Base-by-base conservation (phyloP, 2,797 vertebrate genomes). In the Leucoraja ocellata region DNA sequence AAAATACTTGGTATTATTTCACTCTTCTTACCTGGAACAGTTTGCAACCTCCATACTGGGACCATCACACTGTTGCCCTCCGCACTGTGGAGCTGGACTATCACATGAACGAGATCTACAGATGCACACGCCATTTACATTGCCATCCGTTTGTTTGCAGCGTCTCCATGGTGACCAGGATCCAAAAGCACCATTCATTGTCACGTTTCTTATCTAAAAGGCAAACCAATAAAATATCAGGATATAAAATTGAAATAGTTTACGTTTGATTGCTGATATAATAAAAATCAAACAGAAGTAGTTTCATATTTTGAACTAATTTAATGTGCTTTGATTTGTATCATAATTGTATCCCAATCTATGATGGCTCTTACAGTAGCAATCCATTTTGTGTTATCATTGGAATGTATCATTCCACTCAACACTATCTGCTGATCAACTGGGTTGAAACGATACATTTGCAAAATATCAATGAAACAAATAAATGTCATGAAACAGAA, bases 11-110 rank as follows among this genome's bases (percentile, higher is more conserved):
- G 61, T 36, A 58, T 61, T 86, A 14, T 36, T n/a, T 39, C n/a
- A 68, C 16, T 63, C 46, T 63, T 39, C 74, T 1, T 95, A 99
- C 99, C 99, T 98, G 95, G 99, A 99, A 93, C 99, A 99, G 96
- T 99, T 99, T 94, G 98, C 96, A 16, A 99, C 98, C 95, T 99
- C 98, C 94, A 98, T 96, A 4, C 96, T 97, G 94, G 97, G 97
- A 32, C 98, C 99, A 28, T 97, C 96, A 91, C 98, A 99, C 21
- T 95, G 96, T 95, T 97, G 97, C 0, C 99, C 99, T 0, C 98
- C 99, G 76, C 99, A 99, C 94, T 97, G 98, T 2, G 98, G 98
- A 93, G 96, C 95, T 0, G 99, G 99, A 94, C 94, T 98, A 95
- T 99, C 97, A 1, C 99, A 99, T 65, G 97, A 95, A 1, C 99